Percentiles rank a stretch among this genome's conserved stretches.
phyloP scores from a whole-genome alignment of 2,888 invertebrate species.

The Papilio gigon region DNA sequence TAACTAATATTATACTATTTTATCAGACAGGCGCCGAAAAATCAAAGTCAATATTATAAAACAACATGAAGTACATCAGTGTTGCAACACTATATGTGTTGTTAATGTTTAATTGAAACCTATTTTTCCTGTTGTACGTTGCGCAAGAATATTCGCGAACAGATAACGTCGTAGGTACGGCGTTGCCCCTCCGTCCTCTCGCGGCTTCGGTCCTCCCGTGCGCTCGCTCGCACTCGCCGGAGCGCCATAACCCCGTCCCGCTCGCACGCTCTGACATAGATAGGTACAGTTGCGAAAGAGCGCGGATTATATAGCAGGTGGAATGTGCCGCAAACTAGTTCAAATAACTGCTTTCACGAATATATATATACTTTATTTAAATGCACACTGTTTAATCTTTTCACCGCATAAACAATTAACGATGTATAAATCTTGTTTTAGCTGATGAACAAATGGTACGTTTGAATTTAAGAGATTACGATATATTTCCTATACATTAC shows the following conservation, averaged over 20 bases:
- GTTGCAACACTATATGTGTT: constrained; percentile 51
- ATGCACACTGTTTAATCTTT: constrained; percentile 30
- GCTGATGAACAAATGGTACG: constrained; percentile 18
- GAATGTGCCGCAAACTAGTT: constrained; percentile 79
- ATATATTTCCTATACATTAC: background rate
- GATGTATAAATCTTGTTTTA: constrained; percentile 15
- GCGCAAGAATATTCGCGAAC: constrained; percentile 80
- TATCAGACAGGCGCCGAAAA: constrained; percentile 46
- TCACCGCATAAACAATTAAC: constrained; percentile 28
- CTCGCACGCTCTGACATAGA: constrained; percentile 75
- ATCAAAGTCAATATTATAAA: constrained; percentile 44
- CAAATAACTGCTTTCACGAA: constrained; percentile 80
- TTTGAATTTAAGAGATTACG: background rate
- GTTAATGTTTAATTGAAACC: constrained; percentile 60
- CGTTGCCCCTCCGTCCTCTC: constrained; percentile 75
- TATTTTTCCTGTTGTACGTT: constrained; percentile 75
- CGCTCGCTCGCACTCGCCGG: constrained; percentile 55
- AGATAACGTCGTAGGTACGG: constrained; percentile 73
- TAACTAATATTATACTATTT: constrained; percentile 60
- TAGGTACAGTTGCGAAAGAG: constrained; percentile 77
- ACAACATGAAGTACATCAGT: constrained; percentile 42
- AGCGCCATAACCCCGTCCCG: constrained; percentile 52
- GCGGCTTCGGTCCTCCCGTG: constrained; percentile 69
- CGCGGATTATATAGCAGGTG: constrained; percentile 83
- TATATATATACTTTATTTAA: constrained; percentile 55